Percentiles rank a stretch among this genome's conserved stretches.
Evolutionary conservation across 2,888 invertebrate species (phyloP).

Genomic region (Meganola albula): DNA sequence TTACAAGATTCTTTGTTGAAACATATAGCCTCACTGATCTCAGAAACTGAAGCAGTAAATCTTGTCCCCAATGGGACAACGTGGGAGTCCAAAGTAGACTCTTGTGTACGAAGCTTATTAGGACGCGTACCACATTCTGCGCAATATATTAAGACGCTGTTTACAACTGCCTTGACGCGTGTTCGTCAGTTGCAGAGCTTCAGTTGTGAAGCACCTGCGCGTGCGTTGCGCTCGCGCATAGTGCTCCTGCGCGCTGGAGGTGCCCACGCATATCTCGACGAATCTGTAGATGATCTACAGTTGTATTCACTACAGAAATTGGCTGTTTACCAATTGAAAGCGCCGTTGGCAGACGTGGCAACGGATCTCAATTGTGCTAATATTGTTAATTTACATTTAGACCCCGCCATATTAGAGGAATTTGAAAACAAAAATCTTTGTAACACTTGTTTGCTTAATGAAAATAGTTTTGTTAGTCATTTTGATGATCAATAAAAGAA

Average conservation of each 20-base stretch:
- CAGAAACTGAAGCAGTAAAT: conserved; percentile 5
- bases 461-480: conserved; percentile 12
- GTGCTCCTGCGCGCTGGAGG: conserved; percentile 25
- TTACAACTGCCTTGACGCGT: conserved; percentile 34
- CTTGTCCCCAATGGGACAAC: conserved; percentile 5
- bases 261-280: background rate
- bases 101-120: conserved; percentile 26
- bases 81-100: conserved; percentile 38
- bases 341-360: conserved; percentile 26
- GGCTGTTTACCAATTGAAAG: conserved; percentile 25
- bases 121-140: conserved; percentile 33
- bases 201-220: conserved; percentile 10
- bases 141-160: conserved; percentile 35
- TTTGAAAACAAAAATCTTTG: conserved; percentile 37
- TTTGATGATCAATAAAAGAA: no score
- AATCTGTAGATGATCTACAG: conserved; percentile 2
- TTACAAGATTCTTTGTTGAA: conserved; percentile 32
- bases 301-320: conserved; percentile 12
- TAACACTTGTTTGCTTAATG: conserved; percentile 24
- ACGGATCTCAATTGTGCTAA: conserved; percentile 33
- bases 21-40: conserved; percentile 37
- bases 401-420: conserved; percentile 22
- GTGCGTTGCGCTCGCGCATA: conserved; percentile 29
- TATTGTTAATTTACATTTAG: conserved; percentile 35
- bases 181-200: conserved; percentile 23